Conservation (phyloP, 2,888 invertebrate species). For the Pilophorus perplexus region DNA sequence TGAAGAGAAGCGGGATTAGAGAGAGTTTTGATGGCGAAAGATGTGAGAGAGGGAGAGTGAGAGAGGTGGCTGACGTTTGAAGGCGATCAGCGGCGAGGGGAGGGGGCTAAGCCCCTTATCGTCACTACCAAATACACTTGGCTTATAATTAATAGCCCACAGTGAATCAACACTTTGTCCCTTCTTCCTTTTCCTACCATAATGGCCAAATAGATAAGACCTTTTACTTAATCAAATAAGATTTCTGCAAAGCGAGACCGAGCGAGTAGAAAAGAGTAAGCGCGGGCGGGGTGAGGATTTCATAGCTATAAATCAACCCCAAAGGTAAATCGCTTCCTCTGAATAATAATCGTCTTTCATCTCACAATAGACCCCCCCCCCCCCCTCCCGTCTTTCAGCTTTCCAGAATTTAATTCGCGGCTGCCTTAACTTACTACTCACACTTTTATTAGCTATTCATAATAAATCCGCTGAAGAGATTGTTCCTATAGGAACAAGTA, state of each 20-base stretch:
- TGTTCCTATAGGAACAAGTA: no score
- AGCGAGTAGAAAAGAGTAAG: background rate
- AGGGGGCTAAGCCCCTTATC: conserved; percentile 34
- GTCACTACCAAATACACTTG: conserved; percentile 40
- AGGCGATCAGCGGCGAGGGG: background rate
- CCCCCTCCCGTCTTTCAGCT: background rate
- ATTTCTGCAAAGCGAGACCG: conserved; percentile 17
- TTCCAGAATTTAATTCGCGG: no score
- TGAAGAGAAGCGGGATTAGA: conserved; percentile 18
- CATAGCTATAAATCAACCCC: conserved; percentile 33
- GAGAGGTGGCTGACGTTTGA: conserved; percentile 3
- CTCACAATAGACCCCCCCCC: conserved; percentile 13
- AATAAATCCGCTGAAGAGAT: no score
- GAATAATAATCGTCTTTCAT: conserved; percentile 16
- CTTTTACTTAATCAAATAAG: conserved; percentile 41
- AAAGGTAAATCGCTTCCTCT: conserved; percentile 25
- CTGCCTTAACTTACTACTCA: no score
- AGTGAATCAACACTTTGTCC: conserved; percentile 41
- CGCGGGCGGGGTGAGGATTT: conserved; percentile 1
- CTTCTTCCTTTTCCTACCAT: conserved; percentile 33
- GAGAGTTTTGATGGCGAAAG: conserved; percentile 1
- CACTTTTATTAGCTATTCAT: no score
- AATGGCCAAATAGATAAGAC: conserved; percentile 39
- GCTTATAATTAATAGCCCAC: conserved; percentile 39
- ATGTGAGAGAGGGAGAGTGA: background rate